These are phyloP conservation scores for Diplolepis rosae DNA, from an alignment of 2,888 invertebrate genomes.

Conservation along the genomic window DNA sequence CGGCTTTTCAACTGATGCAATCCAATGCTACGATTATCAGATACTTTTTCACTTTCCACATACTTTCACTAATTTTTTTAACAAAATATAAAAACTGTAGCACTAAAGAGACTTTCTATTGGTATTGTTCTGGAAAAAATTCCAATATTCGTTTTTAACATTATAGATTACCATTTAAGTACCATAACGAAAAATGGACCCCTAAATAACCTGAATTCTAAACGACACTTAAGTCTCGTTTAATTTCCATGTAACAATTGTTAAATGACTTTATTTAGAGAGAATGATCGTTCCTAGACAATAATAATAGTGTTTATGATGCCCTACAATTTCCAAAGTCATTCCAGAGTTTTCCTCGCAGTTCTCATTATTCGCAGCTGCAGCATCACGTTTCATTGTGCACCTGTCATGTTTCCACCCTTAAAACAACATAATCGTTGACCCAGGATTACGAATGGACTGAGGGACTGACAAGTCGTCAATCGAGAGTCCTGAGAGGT, in stretches of 20 bases:
- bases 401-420: conserved; percentile 72
- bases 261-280: conserved; percentile 21
- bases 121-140: neutral
- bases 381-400: conserved; percentile 65
- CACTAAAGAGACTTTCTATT: neutral
- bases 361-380: conserved; percentile 64
- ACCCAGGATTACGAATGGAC: conserved; percentile 59
- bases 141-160: neutral
- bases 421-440: conserved; percentile 70
- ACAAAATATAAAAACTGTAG: neutral
- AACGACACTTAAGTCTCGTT: conserved; percentile 5
- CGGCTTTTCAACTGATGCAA: neutral
- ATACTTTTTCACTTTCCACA: neutral
- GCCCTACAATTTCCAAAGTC: conserved; percentile 21
- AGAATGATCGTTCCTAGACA: conserved; percentile 3
- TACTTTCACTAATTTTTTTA: neutral
- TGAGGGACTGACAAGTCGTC: conserved; percentile 31
- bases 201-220: neutral
- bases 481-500: conserved; percentile 29
- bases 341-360: conserved; percentile 41
- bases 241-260: conserved; percentile 19
- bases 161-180: neutral
- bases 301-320: conserved; percentile 28
- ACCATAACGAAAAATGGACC: neutral
- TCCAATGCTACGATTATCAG: neutral